Evolutionary conservation across 2,888 invertebrate genomes (phyloP).

Genomic region (Apotomis turbidana): DNA sequence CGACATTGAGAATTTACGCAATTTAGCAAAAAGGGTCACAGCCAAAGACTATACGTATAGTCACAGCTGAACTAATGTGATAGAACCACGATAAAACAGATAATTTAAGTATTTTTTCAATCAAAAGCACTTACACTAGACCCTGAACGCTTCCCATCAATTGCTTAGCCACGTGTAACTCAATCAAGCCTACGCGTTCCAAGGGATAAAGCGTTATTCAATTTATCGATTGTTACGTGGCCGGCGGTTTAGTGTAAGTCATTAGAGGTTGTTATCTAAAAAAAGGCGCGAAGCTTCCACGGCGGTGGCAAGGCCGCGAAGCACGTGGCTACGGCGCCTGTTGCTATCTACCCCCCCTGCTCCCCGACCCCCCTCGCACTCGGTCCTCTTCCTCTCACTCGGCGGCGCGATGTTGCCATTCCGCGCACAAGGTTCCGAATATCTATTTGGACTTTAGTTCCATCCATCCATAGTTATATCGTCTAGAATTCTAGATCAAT

Average conservation of each 20-base stretch:
- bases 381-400: constrained; percentile 47
- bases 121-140: too few species aligned
- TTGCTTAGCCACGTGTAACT: constrained; percentile 1
- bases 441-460: constrained; percentile 60
- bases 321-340: constrained; percentile 79
- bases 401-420: constrained; percentile 73
- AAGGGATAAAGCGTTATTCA: constrained; percentile 25
- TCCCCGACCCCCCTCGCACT: constrained; percentile 43
- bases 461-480: neutral
- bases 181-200: constrained; percentile 9
- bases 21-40: too few species aligned
- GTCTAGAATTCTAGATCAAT: constrained; percentile 7
- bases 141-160: neutral
- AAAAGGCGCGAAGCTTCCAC: constrained; percentile 78
- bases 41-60: too few species aligned
- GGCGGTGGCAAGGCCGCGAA: constrained; percentile 76
- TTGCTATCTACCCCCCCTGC: constrained; percentile 64
- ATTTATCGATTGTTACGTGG: constrained; percentile 51
- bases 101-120: too few species aligned
- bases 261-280: constrained; percentile 70
- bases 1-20: too few species aligned
- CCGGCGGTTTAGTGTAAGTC: constrained; percentile 55
- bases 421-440: constrained; percentile 53
- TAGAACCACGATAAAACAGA: too few species aligned
- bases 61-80: too few species aligned